Base-by-base conservation (phyloP, 2,113 vertebrate species). In the Aythya baeri region DNA sequence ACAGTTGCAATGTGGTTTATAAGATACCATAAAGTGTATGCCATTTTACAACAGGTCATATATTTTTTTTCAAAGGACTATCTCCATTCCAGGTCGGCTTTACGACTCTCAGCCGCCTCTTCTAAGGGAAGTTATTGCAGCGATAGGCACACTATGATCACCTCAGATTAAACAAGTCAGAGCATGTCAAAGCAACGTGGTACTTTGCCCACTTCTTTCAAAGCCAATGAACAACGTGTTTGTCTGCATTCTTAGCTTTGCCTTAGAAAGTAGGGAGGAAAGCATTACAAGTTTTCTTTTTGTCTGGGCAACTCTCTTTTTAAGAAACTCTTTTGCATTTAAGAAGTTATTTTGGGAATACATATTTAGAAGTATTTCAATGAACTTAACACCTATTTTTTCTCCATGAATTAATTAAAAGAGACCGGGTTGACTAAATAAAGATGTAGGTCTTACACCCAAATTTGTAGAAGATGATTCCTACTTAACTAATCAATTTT, bases 321-420 rank as follows among this genome's bases (percentile, higher is more conserved):
- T 8, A 55, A 73, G 36, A 20, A 27, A 6, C 0, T 63, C 21
- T 55, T 31, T 17, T 2, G 11, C 3, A 1, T 1, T 36, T 54
- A 52, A 32, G 75, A 74, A 21, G 1, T 46, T 58, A 17, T 20
- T 79, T 62, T 23, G 7, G 6, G 21, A 62, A 54, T 6, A 34
- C 3, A 4, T 44, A 20, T 49, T 18, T 3, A 6, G 3, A 78
- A 59, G 5, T 5, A 25, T 50, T 83, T 55, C 1, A n/a, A 13
- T 20, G 1, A 20, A 57, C 4, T 52, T 16, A 43, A 3, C 4
- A 5, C 8, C 8, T 83, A 0, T 6, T 88, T 88, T 88, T 52
- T 34, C 14, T 21, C 6, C 12, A 3, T 12, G 18, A 52, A 6
- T 13, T 20, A 34, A 50, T 25, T 50, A 58, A 18, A 17, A 52